Conservation (phyloP, 2,888 invertebrate species). For the Drosophila paramelanica region DNA sequence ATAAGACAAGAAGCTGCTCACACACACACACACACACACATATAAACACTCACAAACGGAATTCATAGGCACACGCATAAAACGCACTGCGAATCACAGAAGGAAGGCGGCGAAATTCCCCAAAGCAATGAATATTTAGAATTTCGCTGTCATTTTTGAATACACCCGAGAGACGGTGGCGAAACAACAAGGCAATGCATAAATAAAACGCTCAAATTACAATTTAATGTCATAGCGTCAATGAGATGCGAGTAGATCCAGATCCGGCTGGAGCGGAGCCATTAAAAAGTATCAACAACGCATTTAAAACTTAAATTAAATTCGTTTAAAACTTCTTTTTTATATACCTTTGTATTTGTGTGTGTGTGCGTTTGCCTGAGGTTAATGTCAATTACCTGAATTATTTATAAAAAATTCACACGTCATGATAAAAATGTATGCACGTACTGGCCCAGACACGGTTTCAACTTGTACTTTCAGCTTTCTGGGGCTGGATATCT, state of each 20-base stretch:
- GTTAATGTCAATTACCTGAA: slow-evolving; percentile 59
- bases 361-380: slow-evolving; percentile 4
- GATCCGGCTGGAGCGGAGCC: slow-evolving; percentile 4
- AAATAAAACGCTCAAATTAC: slow-evolving; percentile 55
- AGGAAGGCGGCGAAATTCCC: slow-evolving; percentile 34
- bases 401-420: slow-evolving; percentile 52
- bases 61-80: slow-evolving; percentile 35
- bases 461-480: slow-evolving; percentile 16
- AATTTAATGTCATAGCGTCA: slow-evolving; percentile 51
- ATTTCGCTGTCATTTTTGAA: slow-evolving; percentile 55
- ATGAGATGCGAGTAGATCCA: slow-evolving; percentile 12
- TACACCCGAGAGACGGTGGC: slow-evolving; percentile 43
- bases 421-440: slow-evolving; percentile 60
- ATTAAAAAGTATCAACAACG: slow-evolving; percentile 42
- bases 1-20: slow-evolving; percentile 13
- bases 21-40: slow-evolving; percentile 17
- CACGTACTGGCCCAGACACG: slow-evolving; percentile 46
- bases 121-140: slow-evolving; percentile 59
- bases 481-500: slow-evolving; percentile 1
- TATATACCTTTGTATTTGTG: neutral
- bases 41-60: neutral
- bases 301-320: slow-evolving; percentile 57
- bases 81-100: slow-evolving; percentile 28
- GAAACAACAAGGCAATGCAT: slow-evolving; percentile 37
- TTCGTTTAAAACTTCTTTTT: slow-evolving; percentile 64